Evolutionary conservation across 2,113 vertebrate genomes (phyloP).

Genomic region (Chrysochloris asiatica): DNA sequence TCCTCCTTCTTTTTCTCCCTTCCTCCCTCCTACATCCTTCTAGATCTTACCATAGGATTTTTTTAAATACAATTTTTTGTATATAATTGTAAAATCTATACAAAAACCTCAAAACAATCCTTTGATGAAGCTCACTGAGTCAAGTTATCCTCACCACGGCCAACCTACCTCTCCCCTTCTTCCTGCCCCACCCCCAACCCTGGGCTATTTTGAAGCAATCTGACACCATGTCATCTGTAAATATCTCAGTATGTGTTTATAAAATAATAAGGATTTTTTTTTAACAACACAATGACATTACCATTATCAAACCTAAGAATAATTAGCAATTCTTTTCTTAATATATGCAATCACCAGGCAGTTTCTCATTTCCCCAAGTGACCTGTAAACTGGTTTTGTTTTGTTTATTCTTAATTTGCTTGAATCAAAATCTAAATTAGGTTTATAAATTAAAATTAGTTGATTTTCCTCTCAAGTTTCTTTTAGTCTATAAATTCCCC

Average conservation of each 20-base stretch:
- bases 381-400: background rate
- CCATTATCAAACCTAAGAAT: background rate
- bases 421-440: constrained; percentile 14
- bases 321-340: background rate
- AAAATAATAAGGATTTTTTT: background rate
- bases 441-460: background rate
- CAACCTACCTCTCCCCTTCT: accelerated
- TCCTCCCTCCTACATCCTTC: background rate
- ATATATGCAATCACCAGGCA: background rate
- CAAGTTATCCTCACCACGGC: accelerated
- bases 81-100: background rate
- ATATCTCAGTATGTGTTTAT: background rate
- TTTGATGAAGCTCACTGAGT: background rate
- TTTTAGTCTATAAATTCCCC: background rate
- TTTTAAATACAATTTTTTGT: too few species aligned
- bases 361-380: background rate
- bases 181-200: background rate
- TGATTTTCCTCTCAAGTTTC: background rate
- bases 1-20: background rate
- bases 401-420: background rate
- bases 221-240: accelerated
- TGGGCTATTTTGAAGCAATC: too few species aligned
- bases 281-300: background rate
- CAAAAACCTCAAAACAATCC: background rate
- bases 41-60: background rate